Evolutionary conservation across 2,113 vertebrate species (phyloP), one percentile per base, ranked within the genome.

Genomic region (Gobius niger): DNA sequence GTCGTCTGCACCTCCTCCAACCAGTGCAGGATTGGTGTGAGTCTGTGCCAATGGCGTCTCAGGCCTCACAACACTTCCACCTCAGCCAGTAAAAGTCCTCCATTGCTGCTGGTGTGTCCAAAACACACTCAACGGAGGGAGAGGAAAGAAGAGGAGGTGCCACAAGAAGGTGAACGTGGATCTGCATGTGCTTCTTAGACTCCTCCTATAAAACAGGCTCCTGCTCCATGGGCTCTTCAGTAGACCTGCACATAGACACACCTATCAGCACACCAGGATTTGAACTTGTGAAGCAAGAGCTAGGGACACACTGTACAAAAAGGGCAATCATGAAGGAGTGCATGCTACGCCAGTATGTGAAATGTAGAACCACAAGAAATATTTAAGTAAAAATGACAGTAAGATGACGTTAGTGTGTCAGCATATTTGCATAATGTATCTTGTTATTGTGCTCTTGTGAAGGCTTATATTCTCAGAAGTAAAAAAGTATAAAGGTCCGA

Each of bases 201-300:
- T 71, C 93, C 93, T 80, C 77, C 78, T 90, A 90, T 63, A 88
- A 75, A 0, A 87, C 74, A 4, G 86, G 87, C 81, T 90, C 89
- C 57, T 89, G 87, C 63, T 90, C 89, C 89, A 90, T 90, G 2
- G 89, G 89, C 76, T 90, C 89, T 70, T 89, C 89, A 12, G 81
- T 77, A 8, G 83, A 88, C 82, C 89, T 90, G 85, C 7, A 13
- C 61, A 62, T 8, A 62, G n/a, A 62, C 44, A n/a, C 15, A 62
- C 51, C 19, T 10, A 19, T 18, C 24, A 34, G 19, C 51, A 9
- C 16, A 34, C 13, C 14, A 51, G 62, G 14, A 59, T 7, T 8
- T 56, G 15, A 69, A 3, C 2, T 66, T 34, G 65, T 10, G 47
- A 47, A 4, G 4, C 52, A 54, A 9, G 18, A 54, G 52, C 18